phyloP scores from a whole-genome alignment of 2,797 vertebrate species.

The Taenioides sp. region DNA sequence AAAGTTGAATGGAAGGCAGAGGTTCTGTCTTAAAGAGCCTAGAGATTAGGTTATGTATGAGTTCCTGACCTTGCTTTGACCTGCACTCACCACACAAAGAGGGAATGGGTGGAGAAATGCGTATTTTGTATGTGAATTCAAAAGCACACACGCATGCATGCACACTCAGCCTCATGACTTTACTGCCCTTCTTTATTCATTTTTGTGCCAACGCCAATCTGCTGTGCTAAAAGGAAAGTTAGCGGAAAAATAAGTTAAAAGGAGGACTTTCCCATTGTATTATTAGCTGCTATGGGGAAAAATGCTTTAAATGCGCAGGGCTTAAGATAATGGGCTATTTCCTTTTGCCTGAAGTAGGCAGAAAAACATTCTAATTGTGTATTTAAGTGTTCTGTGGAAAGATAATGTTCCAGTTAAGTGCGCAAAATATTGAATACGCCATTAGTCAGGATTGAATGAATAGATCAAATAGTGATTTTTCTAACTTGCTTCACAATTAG shows the following conservation, averaged over 20 bases:
- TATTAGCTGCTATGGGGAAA: slow-evolving; percentile 42
- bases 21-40: neutral
- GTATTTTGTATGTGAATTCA: slow-evolving; percentile 51
- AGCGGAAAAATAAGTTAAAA: slow-evolving; percentile 43
- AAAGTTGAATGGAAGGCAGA: neutral
- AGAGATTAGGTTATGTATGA: slow-evolving; percentile 40
- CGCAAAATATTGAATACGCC: neutral
- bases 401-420: neutral
- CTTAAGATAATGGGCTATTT: slow-evolving; percentile 61
- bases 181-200: slow-evolving; percentile 55
- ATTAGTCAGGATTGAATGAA: neutral
- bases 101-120: slow-evolving; percentile 49
- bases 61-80: slow-evolving; percentile 51
- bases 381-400: slow-evolving; percentile 30
- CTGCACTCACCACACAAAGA: slow-evolving; percentile 47
- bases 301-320: slow-evolving; percentile 33
- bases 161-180: slow-evolving; percentile 50
- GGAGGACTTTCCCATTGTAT: slow-evolving; percentile 35
- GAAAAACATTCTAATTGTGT: slow-evolving; percentile 24
- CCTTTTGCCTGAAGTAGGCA: slow-evolving; percentile 49
- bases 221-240: slow-evolving; percentile 52
- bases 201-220: slow-evolving; percentile 41
- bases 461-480: neutral
- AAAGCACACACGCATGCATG: slow-evolving; percentile 22
- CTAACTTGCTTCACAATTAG: neutral